Evolutionary conservation across 2,113 vertebrate species (phyloP), one percentile per base, ranked within the genome.

Genomic region (Catharus bicknelli): DNA sequence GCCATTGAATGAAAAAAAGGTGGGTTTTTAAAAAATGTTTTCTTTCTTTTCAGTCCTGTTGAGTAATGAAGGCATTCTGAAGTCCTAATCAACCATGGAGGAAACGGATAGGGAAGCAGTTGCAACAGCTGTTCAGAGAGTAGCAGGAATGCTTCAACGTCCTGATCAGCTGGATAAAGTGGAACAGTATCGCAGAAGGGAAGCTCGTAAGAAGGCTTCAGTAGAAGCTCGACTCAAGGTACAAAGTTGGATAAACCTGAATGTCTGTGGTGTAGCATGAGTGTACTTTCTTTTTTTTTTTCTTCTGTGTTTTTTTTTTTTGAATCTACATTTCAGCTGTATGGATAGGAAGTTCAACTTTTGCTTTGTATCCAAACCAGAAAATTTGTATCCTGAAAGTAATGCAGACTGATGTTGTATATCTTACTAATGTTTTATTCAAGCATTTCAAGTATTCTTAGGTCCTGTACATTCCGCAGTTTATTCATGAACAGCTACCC

Each of bases 91-190:
- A 62, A 14, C 81, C 57, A 99, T 99, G 99, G 99, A 99, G 97
- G 99, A 99, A 95, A 99, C 99, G 0, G 99, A 98, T 83, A 97
- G 98, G 48, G 99, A 99, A 96, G 99, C 99, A 2, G 98, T 99
- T 20, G 99, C 98, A 34, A 99, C 99, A 5, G 99, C 99, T 0
- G 99, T 99, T 64, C 99, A 99, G 95, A 98, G 99, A 34, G 99
- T 99, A 15, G 99, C 99, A 0, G 99, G 99, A 57, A 99, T 99
- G 99, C 98, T 99, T 42, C 99, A 99, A 95, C 98, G 99, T 11
- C 99, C 99, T 1, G 99, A 99, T 95, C 99, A 99, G 93, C 97
- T 99, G 96, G 99, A 99, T 96, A 99, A 99, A 91, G 99, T 99
- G 92, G 99, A 99, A 76, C 99, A 99, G 92, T 99, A 99, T 86